These are phyloP conservation scores for Hiodon alosoides DNA, from an alignment of 2,113 vertebrate species.

Conservation along the genomic window DNA sequence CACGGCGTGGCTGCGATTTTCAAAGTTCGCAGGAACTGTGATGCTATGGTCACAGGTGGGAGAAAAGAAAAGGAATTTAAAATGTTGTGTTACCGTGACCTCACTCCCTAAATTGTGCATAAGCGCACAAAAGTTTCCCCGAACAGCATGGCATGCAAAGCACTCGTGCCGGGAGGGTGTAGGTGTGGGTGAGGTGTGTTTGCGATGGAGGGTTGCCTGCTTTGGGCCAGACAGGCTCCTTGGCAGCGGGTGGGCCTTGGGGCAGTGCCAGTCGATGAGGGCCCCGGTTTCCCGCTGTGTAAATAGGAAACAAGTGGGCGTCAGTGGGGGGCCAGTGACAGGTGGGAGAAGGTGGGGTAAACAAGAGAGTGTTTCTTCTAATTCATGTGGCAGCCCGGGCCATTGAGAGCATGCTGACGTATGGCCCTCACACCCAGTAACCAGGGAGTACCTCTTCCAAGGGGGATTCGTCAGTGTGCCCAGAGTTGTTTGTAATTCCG, in stretches of 20 bases:
- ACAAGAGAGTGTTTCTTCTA: conserved; percentile 26
- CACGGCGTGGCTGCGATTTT: too few species aligned
- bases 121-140: not conserved
- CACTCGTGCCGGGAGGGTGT: not conserved
- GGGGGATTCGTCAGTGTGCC: not conserved
- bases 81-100: not conserved
- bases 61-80: too few species aligned
- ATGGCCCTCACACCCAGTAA: not conserved
- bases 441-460: not conserved
- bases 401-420: conserved; percentile 20
- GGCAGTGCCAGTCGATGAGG: conserved; percentile 3
- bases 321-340: conserved; percentile 22
- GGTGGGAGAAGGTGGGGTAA: conserved; percentile 10
- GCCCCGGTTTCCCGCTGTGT: conserved; percentile 21
- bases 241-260: not conserved
- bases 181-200: not conserved
- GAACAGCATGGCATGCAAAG: too few species aligned
- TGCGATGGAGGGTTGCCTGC: not conserved
- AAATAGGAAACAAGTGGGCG: conserved; percentile 30
- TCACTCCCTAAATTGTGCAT: not conserved
- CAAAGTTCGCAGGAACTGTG: too few species aligned
- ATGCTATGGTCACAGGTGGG: too few species aligned
- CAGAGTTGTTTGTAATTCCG: not conserved
- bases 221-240: not conserved
- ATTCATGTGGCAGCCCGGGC: conserved; percentile 5